Conservation (phyloP, 2,113 vertebrate genomes). For the Gobiocypris rarus region DNA sequence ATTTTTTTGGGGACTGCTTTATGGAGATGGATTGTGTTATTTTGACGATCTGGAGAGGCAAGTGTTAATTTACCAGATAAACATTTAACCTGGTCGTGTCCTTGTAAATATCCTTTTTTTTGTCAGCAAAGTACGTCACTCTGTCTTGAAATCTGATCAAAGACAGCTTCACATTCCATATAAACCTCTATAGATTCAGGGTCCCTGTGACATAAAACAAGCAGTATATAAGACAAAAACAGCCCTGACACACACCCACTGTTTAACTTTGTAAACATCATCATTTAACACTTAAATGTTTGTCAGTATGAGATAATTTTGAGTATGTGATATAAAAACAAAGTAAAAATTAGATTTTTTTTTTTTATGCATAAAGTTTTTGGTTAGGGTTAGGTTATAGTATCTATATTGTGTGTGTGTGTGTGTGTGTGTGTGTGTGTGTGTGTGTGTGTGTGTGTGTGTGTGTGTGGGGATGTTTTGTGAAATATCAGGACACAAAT, state of each 20-base stretch:
- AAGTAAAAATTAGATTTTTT: too few relatives aligned
- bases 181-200: background rate
- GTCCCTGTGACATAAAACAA: background rate
- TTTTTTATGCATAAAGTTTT: too few relatives aligned
- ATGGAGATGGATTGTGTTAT: background rate
- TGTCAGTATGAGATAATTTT: background rate
- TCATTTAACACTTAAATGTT: background rate
- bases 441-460: too few relatives aligned
- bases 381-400: too few relatives aligned
- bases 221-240: too few relatives aligned
- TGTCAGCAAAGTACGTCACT: background rate
- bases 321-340: too few relatives aligned
- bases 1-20: background rate
- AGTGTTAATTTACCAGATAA: background rate
- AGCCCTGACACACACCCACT: too few relatives aligned
- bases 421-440: too few relatives aligned
- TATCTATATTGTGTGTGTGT: too few relatives aligned
- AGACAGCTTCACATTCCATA: background rate
- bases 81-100: background rate
- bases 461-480: too few relatives aligned
- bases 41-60: background rate
- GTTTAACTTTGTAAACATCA: background rate
- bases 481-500: too few relatives aligned
- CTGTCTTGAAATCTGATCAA: constrained; percentile 15
- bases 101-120: too few relatives aligned